A percentile compares a stretch with the other conserved stretches of the same genome.
These are phyloP conservation scores for Phoronis australis DNA, from an alignment of 2,888 invertebrate genomes.

Conservation along the genomic window DNA sequence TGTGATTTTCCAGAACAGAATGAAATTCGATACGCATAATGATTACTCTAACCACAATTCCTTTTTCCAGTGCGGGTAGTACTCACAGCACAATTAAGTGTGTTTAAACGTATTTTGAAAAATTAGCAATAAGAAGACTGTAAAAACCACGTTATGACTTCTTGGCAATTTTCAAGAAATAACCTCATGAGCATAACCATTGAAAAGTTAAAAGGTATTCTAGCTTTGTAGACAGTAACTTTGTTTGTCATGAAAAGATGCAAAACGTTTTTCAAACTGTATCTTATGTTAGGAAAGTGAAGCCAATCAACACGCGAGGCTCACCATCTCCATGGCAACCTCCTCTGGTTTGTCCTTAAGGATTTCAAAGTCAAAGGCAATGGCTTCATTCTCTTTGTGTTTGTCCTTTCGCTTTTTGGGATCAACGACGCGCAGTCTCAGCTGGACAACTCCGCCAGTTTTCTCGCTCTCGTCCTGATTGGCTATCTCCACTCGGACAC, in stretches of 20 bases:
- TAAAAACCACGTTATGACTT: too few relatives aligned
- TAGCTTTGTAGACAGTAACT: not conserved
- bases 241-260: not conserved
- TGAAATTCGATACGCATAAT: too few relatives aligned
- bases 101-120: too few relatives aligned
- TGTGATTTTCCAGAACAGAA: too few relatives aligned
- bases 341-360: conserved; percentile 86
- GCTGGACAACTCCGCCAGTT: conserved; percentile 61
- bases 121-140: too few relatives aligned
- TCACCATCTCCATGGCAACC: conserved; percentile 86
- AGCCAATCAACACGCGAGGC: not conserved
- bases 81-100: too few relatives aligned
- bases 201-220: too few relatives aligned
- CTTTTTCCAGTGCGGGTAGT: too few relatives aligned
- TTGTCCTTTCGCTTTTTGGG: conserved; percentile 95
- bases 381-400: conserved; percentile 98
- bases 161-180: too few relatives aligned
- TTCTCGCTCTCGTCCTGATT: conserved; percentile 55
- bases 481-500: conserved; percentile 71
- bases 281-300: not conserved
- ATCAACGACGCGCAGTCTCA: conserved; percentile 88
- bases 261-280: not conserved
- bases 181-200: too few relatives aligned
- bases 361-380: conserved; percentile 96
- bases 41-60: too few relatives aligned